Evolutionary conservation across 2,797 vertebrate species (phyloP), one percentile per base, ranked within the genome.

Genomic region (Philypnodon macrostomus): DNA sequence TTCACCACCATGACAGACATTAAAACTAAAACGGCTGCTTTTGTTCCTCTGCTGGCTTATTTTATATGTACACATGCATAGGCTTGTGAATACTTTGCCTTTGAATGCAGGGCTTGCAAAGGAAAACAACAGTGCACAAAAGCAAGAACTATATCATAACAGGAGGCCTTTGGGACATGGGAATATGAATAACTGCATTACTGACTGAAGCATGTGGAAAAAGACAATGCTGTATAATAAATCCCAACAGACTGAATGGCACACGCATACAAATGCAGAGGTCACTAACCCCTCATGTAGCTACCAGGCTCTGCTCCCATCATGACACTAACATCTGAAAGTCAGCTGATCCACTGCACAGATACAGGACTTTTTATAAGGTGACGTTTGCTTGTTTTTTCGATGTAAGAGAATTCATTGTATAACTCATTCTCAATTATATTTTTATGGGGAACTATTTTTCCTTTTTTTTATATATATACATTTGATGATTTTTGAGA

Each of bases 131-230:
- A 31, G 18, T 44, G 26, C 41, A 44, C 27, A 12, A 29, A 17
- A 29, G 7, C 26, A 29, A 10, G 19, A 48, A 24, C 4, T 41
- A 48, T 35, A 35, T 21, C 11, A 10, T 33, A 52, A 16, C 9
- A 10, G 23, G 14, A 8, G 2, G 31, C 11, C 2, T 36, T 45
- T 24, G 2, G 17, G 34, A 33, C 36, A 49, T 39, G 26, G 23
- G 18, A 36, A 31, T 44, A 15, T 26, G 19, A 19, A 12, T n/a
- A 10, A 59, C 13, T 80, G 85, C 80, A 87, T 83, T 84, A 75
- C 83, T 51, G 67, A 77, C 47, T 8, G 29, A 44, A 79, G 85
- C 83, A 87, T 85, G 84, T 61, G 18, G 21, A 51, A 51, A 58
- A 13, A 34, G 51, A 44, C 30, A 45, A 6, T 30, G 34, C 30